These are phyloP conservation scores for Onychostruthus taczanowskii DNA, from an alignment of 2,113 vertebrate species.

Conservation along the genomic window DNA sequence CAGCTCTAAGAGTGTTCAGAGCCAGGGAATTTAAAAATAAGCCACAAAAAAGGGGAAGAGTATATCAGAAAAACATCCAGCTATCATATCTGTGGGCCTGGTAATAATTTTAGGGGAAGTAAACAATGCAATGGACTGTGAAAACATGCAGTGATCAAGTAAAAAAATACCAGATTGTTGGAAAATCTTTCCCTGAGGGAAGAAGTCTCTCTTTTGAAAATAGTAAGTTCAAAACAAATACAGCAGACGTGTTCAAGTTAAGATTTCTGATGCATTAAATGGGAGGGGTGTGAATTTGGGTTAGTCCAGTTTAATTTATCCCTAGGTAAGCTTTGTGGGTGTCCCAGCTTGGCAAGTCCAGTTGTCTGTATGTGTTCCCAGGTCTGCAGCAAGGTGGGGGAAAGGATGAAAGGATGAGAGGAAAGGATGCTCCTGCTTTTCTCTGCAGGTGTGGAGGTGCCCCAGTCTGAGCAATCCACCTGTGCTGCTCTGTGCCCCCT, in stretches of 20 bases:
- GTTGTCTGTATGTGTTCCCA: fast-evolving
- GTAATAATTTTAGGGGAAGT: constrained; percentile 25
- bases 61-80: neutral
- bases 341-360: neutral
- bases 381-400: neutral
- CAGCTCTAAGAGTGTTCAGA: neutral
- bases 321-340: neutral
- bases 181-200: neutral
- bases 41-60: neutral
- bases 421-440: neutral
- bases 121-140: constrained; percentile 1
- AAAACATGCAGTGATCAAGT: neutral
- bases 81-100: neutral
- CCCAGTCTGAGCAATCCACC: neutral
- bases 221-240: neutral
- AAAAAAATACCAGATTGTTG: neutral
- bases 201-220: neutral
- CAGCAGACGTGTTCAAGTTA: neutral
- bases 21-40: neutral
- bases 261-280: neutral
- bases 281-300: neutral
- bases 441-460: neutral
- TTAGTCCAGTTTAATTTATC: neutral
- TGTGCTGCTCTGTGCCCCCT: neutral
- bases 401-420: neutral